phyloP scores from a whole-genome alignment of 2,888 invertebrate genomes.

The Thymelicus sylvestris region DNA sequence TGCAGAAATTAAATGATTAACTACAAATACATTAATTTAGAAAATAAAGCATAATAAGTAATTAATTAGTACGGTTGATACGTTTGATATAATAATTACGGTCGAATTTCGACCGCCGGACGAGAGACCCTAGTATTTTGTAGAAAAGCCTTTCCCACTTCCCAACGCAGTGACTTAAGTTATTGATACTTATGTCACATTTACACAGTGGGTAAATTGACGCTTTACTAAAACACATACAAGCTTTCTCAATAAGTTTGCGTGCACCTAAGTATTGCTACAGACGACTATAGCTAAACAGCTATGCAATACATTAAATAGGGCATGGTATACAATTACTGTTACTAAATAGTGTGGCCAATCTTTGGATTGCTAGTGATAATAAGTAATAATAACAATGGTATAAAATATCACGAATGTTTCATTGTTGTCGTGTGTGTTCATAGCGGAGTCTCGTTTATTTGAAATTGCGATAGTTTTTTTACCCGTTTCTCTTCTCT shows the following conservation, averaged over 20 bases:
- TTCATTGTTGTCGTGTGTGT: too few relatives aligned
- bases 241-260: slow-evolving; percentile 45
- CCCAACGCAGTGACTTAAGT: slow-evolving; percentile 26
- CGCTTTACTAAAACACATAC: slow-evolving; percentile 51
- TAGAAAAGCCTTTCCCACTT: slow-evolving; percentile 14
- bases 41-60: too few relatives aligned
- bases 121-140: not conserved
- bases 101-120: too few relatives aligned
- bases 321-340: slow-evolving; percentile 2
- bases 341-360: slow-evolving; percentile 5
- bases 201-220: slow-evolving; percentile 44
- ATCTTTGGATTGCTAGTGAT: slow-evolving; percentile 1
- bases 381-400: not conserved
- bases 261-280: slow-evolving; percentile 50
- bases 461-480: not conserved
- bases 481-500: not conserved
- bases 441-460: not conserved
- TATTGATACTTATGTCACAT: slow-evolving; percentile 45
- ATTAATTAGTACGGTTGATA: too few relatives aligned
- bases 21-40: too few relatives aligned
- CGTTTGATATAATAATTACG: too few relatives aligned
- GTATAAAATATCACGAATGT: not conserved
- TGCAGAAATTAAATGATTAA: too few relatives aligned
- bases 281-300: slow-evolving; percentile 26
- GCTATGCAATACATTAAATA: not conserved